Conservation (phyloP, 2,888 invertebrate genomes). For the Ditylenchus weischeri region DNA sequence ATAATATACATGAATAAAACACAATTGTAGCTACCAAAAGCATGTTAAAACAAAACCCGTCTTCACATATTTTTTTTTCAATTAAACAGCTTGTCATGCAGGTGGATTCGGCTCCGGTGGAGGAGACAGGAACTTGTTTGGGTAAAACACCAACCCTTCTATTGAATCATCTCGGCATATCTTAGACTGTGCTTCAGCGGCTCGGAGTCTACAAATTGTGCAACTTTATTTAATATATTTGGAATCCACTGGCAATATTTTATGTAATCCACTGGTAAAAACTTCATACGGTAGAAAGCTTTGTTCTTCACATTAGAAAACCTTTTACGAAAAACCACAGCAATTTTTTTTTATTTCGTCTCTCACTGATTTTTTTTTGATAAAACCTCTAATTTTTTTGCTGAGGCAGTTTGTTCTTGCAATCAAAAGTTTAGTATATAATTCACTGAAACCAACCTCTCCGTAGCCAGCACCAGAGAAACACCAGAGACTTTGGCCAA, state of each 20-base stretch:
- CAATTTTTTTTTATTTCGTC: not conserved
- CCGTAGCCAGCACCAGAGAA: slow-evolving; percentile 83
- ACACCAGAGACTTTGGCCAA: slow-evolving; percentile 78
- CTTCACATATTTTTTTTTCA: too few relatives aligned
- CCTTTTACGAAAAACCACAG: not conserved
- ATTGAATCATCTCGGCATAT: slow-evolving; percentile 91
- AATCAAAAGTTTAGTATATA: too few relatives aligned
- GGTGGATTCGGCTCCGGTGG: not conserved
- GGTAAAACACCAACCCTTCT: slow-evolving; percentile 88
- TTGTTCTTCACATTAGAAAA: not conserved
- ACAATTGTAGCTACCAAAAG: too few relatives aligned
- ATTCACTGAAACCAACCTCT: slow-evolving; percentile 63
- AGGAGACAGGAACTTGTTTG: slow-evolving; percentile 66
- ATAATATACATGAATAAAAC: too few relatives aligned
- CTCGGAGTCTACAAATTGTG: slow-evolving; percentile 67
- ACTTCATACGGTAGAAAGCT: not conserved
- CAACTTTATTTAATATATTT: not conserved
- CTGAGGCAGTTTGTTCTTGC: too few relatives aligned
- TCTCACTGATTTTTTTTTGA: not conserved
- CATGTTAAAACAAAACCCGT: too few relatives aligned
- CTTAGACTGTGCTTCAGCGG: slow-evolving; percentile 79
- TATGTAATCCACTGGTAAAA: slow-evolving; percentile 1
- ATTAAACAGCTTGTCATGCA: too few relatives aligned
- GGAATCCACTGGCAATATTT: too few relatives aligned
- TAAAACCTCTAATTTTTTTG: too few relatives aligned